Conservation (phyloP, 2,113 vertebrate species). For the Hypocryptadius cinnamomeus region DNA sequence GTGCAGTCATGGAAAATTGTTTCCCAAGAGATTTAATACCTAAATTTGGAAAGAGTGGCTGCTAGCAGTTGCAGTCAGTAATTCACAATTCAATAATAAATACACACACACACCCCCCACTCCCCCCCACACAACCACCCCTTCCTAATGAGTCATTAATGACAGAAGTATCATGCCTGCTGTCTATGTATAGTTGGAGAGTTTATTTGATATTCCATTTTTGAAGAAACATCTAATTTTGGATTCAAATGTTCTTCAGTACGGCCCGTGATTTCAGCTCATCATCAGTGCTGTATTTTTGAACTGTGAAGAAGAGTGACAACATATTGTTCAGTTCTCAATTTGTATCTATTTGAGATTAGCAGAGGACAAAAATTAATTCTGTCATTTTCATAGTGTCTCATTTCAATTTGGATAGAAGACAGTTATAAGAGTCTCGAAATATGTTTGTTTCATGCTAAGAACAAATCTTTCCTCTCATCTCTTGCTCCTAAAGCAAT, state of each 20-base stretch:
- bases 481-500: neutral
- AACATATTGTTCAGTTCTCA: neutral
- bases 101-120: rapidly evolving
- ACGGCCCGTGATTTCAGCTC: neutral
- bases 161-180: neutral
- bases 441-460: neutral
- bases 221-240: neutral
- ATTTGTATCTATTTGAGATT: neutral
- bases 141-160: neutral
- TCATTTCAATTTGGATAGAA: neutral
- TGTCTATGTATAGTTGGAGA: neutral
- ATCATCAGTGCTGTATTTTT: neutral
- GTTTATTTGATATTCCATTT: neutral
- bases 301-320: neutral
- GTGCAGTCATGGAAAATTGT: rapidly evolving
- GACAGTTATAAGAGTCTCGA: neutral
- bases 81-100: neutral
- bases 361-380: neutral
- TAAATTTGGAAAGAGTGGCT: neutral
- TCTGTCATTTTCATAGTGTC: neutral
- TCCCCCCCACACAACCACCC: neutral
- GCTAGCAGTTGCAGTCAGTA: neutral
- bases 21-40: neutral
- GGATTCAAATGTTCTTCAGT: neutral
- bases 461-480: neutral